Evolutionary conservation across 2,113 vertebrate genomes (phyloP), one percentile per base, ranked within the genome.

Genomic region (Lates calcarifer): DNA sequence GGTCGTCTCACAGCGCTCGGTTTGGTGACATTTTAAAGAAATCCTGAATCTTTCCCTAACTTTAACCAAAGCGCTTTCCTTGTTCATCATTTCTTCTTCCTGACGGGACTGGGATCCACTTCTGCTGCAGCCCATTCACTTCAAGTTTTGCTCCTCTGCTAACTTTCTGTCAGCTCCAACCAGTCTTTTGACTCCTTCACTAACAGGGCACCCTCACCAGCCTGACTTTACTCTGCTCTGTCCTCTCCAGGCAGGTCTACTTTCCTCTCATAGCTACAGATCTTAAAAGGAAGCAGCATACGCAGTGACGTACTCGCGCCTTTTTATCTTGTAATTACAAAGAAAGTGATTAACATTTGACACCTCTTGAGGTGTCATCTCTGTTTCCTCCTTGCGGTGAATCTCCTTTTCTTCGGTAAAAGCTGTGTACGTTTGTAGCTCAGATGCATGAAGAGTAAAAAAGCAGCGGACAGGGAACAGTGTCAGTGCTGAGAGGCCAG

Each of bases 401-500:
- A 31, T 55, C 22, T 7, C 3, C 22, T 49, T 49, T 47, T 24
- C 12, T 11, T 55, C 1, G 18, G 14, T 51, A 11, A 55, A 29
- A 63, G 49, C 41, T 22, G 10, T 14, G 33, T 28, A 22, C 17
- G 7, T 73, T 67, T 69, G 10, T 15, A 24, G 57, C 79, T 24
- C 4, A n/a, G 39, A 69, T 24, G 24, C 37, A 15, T 10, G 10
- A 49, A 17, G 4, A 24, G 26, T 41, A 26, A 41, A 53, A 73
- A 47, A 13, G 1, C 62, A 57, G 49, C n/a, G 20, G 13, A 74
- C 77, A 14, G 35, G 13, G 17, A 29, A 57, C 28, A 14, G 14
- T 33, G 55, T 63, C 31, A 37, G 43, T 45, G 24, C 29, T 43
- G 56, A 68, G 29, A 66, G 55, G 73, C 61, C 49, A 45, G 55